Evolutionary conservation across 2,888 invertebrate species (phyloP).

Genomic region (Dioctria rufipes): DNA sequence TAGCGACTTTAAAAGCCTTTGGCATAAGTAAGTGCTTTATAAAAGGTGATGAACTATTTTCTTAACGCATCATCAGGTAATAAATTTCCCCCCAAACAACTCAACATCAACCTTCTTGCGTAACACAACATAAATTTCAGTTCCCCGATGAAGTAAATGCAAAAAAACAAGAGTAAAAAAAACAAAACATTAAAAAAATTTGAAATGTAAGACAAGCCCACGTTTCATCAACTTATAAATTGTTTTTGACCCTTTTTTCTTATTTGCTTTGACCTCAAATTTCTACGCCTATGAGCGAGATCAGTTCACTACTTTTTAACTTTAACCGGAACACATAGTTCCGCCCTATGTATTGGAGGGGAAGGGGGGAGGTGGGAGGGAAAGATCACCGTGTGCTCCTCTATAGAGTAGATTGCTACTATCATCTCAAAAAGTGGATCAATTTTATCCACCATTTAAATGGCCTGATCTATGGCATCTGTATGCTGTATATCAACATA

Average conservation of each 20-base stretch:
- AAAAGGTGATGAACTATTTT: constrained; percentile 42
- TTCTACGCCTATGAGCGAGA: constrained; percentile 33
- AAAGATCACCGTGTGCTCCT: too few relatives aligned
- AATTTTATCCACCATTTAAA: neutral
- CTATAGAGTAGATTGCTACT: neutral
- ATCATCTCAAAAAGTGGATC: constrained; percentile 39
- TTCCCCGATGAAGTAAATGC: neutral
- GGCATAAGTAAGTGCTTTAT: constrained; percentile 25
- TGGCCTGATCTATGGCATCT: neutral
- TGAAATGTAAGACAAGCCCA: neutral
- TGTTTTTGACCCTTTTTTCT: constrained; percentile 18
- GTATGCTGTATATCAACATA: too few relatives aligned
- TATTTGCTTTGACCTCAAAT: constrained; percentile 41
- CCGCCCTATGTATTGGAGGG: constrained; percentile 26
- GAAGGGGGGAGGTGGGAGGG: neutral
- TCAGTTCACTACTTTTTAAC: neutral
- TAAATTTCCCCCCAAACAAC: neutral
- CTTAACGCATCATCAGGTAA: neutral
- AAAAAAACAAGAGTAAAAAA: too few relatives aligned
- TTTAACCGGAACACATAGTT: constrained; percentile 48
- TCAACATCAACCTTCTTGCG: constrained; percentile 24
- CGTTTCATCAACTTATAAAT: constrained; percentile 6
- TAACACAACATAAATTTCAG: constrained; percentile 20
- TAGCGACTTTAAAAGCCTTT: too few relatives aligned
- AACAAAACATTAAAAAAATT: neutral